Evolutionary conservation across 2,888 invertebrate species (phyloP).

Genomic region (Metopia argyrocephala): DNA sequence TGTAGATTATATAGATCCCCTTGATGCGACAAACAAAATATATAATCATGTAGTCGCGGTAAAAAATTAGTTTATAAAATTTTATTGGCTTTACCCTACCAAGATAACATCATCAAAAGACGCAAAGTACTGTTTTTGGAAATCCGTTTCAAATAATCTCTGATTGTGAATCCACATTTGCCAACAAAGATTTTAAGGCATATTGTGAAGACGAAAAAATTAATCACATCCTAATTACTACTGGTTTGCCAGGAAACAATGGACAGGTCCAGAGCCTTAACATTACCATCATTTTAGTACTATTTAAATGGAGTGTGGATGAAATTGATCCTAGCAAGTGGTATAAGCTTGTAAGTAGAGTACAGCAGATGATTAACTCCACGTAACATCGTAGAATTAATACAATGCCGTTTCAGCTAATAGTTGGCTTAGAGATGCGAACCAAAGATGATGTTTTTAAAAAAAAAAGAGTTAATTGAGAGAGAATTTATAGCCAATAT

Average conservation of each 20-base stretch:
- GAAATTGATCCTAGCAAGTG: constrained; percentile 59
- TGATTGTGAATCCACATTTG: constrained; percentile 71
- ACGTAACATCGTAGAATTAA: constrained; percentile 53
- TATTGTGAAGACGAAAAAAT: constrained; percentile 73
- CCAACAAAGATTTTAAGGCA: constrained; percentile 66
- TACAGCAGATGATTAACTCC: constrained; percentile 56
- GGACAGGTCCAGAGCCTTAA: constrained; percentile 57
- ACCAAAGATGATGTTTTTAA: constrained; percentile 36
- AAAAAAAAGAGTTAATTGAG: constrained; percentile 49
- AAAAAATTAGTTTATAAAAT: constrained; percentile 74
- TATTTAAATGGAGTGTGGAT: constrained; percentile 42
- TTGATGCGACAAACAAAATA: constrained; percentile 67
- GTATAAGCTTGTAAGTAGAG: constrained; percentile 43
- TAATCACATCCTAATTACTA: constrained; percentile 65
- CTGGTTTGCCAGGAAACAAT: constrained; percentile 52
- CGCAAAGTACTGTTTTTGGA: constrained; percentile 72
- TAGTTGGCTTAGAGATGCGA: constrained; percentile 53
- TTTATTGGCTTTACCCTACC: constrained; percentile 73
- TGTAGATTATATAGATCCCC: constrained; percentile 73
- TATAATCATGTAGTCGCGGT: constrained; percentile 71
- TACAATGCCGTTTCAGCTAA: constrained; percentile 58
- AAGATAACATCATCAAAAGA: constrained; percentile 70
- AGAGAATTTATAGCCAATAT: constrained; percentile 25
- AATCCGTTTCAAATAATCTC: constrained; percentile 72
- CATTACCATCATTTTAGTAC: constrained; percentile 23